Conservation (phyloP, 2,113 vertebrate species). For the Nymphicus hollandicus region DNA sequence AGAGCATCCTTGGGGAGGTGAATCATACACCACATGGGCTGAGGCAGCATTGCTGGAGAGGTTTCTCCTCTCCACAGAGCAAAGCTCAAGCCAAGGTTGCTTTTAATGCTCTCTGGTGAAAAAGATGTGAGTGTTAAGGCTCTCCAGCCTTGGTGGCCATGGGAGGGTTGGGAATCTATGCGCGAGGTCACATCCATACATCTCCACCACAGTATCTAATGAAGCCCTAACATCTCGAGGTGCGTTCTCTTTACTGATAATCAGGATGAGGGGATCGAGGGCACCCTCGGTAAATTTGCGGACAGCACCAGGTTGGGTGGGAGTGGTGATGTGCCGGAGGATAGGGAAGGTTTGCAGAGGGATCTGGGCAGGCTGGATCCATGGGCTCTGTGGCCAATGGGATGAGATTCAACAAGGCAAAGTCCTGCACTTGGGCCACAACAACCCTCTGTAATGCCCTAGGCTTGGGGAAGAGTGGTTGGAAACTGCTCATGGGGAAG, state of each 20-base stretch:
- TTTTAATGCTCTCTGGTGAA: not conserved
- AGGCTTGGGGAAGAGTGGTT: too few relatives aligned
- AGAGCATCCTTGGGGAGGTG: rapidly evolving
- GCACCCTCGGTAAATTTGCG: too few relatives aligned
- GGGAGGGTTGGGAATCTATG: not conserved
- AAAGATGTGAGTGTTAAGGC: rapidly evolving
- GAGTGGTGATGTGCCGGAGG: too few relatives aligned
- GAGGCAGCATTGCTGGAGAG: not conserved
- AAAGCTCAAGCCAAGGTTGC: not conserved
- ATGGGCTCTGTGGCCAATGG: too few relatives aligned
- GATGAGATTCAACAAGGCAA: too few relatives aligned
- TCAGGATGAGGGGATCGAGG: too few relatives aligned
- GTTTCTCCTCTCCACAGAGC: not conserved
- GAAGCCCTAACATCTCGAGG: not conserved
- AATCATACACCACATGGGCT: not conserved
- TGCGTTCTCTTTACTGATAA: not conserved
- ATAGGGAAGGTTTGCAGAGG: too few relatives aligned
- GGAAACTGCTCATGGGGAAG: too few relatives aligned
- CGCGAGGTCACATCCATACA: not conserved
- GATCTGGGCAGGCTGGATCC: too few relatives aligned
- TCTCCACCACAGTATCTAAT: not conserved
- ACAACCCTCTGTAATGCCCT: too few relatives aligned
- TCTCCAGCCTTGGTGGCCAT: not conserved
- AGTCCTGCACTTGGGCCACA: too few relatives aligned
- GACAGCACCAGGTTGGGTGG: too few relatives aligned